These are phyloP conservation scores for Dendroctonus valens DNA, from an alignment of 1,140 invertebrate genomes.

Conservation along the genomic window DNA sequence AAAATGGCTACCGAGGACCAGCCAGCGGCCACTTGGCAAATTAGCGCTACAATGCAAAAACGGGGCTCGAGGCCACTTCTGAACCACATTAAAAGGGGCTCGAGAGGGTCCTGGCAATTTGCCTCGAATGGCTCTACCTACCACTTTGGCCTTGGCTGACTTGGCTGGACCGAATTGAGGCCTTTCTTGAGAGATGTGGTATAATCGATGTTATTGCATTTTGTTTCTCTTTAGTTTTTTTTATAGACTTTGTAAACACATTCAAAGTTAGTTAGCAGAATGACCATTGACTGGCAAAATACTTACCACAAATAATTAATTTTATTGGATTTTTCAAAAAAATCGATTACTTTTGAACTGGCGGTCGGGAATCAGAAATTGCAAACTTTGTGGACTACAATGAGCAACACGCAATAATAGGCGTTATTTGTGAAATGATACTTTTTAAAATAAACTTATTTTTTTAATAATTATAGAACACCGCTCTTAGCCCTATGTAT, in stretches of 20 bases:
- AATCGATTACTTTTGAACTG: no score
- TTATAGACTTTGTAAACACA: background rate
- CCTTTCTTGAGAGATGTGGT: slow-evolving; percentile 20
- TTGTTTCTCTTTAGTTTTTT: slow-evolving; percentile 10
- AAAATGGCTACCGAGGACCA: slow-evolving; percentile 42
- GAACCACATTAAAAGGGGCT: slow-evolving; percentile 17
- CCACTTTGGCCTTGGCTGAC: slow-evolving; percentile 22
- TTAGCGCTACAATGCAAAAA: slow-evolving; percentile 12
- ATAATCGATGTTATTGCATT: slow-evolving; percentile 13
- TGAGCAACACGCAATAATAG: no score
- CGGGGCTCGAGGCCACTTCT: slow-evolving; percentile 25
- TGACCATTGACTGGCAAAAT: no score
- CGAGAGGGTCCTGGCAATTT: slow-evolving; percentile 14
- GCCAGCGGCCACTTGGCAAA: slow-evolving; percentile 20
- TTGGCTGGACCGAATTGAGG: slow-evolving; percentile 26
- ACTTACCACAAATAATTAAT: no score
- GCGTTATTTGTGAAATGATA: no score
- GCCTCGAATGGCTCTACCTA: slow-evolving; percentile 15
- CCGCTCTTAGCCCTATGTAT: no score
- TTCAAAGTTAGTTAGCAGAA: no score
- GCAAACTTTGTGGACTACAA: no score
- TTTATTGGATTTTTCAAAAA: no score
- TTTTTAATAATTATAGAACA: no score
- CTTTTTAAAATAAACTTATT: no score
- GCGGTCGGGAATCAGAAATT: no score